Conservation (phyloP, 2,888 invertebrate species). For the Drosophila glabriapex region DNA sequence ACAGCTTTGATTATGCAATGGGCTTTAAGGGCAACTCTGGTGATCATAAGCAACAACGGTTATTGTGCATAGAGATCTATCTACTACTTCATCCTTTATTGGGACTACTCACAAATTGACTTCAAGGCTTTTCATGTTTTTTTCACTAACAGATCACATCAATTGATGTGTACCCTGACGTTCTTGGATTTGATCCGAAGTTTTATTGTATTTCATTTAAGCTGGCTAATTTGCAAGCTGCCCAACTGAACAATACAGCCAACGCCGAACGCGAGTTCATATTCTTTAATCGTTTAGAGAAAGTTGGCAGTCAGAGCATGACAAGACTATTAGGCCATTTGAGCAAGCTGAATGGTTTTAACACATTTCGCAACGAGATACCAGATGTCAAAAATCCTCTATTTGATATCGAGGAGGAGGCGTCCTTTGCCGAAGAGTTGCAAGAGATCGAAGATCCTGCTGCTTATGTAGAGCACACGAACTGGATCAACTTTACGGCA, state of each 20-base stretch:
- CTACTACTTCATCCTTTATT: too few species aligned
- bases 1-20: not conserved
- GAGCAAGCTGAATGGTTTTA: slow-evolving; percentile 77
- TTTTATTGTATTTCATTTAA: slow-evolving; percentile 49
- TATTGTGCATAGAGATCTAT: not conserved
- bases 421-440: slow-evolving; percentile 88
- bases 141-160: slow-evolving; percentile 51
- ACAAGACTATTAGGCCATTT: slow-evolving; percentile 91
- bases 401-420: slow-evolving; percentile 86
- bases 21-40: slow-evolving; percentile 7
- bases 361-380: slow-evolving; percentile 89
- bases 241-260: slow-evolving; percentile 77
- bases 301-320: slow-evolving; percentile 95
- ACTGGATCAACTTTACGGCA: slow-evolving; percentile 94
- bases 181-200: slow-evolving; percentile 11
- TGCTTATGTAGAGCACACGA: slow-evolving; percentile 94
- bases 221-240: slow-evolving; percentile 62
- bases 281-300: slow-evolving; percentile 95
- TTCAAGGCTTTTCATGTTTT: not conserved
- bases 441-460: slow-evolving; percentile 90
- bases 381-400: slow-evolving; percentile 88
- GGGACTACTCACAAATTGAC: not conserved
- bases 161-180: not conserved
- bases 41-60: slow-evolving; percentile 1
- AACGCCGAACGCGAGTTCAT: slow-evolving; percentile 88